Base-by-base conservation (phyloP, 1,140 invertebrate species). In the Procambarus clarkii region DNA sequence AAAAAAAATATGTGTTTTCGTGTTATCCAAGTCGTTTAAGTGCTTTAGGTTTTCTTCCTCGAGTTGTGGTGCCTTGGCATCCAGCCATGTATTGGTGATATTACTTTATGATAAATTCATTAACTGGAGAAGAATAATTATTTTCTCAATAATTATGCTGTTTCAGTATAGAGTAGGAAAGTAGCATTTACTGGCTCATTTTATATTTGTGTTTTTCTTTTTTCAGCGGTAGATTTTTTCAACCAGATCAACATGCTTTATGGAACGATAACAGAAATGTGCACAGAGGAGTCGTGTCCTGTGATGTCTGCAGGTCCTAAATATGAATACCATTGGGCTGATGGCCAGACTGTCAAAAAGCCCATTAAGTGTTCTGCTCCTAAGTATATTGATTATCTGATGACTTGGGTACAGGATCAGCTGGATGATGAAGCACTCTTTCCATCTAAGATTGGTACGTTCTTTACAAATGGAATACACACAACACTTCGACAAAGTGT, bases 331-430 rank as follows among this genome's bases (percentile, higher is more conserved):
- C 99, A 99, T 95, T 99, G 99, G 99, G 99, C 99, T 5, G 99
- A 99, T 95, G 99, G 98, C 18, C 97, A 98, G 93, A 99, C 98
- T 3, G 98, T 99, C 1, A 99, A 99, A 94, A 99, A 99, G 94
- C 98, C 99, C 34, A 99, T 99, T 91, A 99, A 99, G 95, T 99
- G 98, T 95, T 99, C 98, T 71, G 99, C 99, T 80, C 99, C 99
- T 34, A 99, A 99, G 94, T 99, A 99, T 94, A 99, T 99, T 94
- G 99, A 99, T 95, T 99, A 99, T 95, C 95, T 99, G 87, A 99
- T 99, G 98, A 99, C 98, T 13, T 99, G 99, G 98, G 98, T 99
- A 64, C 99, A 99, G 95, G 98, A 99, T 95, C 99, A 99, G 94
- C 95, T 99, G 84, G 99, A 99, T 94, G 99, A 99, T 94, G 99